Evolutionary conservation across 1,140 invertebrate genomes (phyloP).

Genomic region (Papilio dardanus): DNA sequence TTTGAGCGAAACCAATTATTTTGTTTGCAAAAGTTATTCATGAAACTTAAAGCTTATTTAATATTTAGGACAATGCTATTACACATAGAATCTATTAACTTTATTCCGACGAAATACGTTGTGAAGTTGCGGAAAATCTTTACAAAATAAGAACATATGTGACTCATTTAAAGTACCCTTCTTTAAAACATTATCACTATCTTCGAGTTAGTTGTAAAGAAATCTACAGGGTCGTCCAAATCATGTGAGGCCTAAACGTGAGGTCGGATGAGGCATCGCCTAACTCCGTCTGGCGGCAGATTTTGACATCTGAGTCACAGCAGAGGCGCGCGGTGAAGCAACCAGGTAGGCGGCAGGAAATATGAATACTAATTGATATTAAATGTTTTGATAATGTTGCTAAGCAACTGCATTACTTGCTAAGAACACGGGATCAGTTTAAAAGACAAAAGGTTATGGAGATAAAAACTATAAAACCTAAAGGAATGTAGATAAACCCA

Average conservation of each 20-base stretch:
- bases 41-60: no score
- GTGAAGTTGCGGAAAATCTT: no score
- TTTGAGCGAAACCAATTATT: no score
- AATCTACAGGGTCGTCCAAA: constrained; percentile 3
- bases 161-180: background rate
- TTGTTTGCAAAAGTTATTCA: no score
- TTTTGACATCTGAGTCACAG: constrained; percentile 40
- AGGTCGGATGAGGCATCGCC: constrained; percentile 20
- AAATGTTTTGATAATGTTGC: background rate
- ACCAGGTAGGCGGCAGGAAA: constrained; percentile 43
- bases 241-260: background rate
- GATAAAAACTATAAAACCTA: no score
- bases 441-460: no score
- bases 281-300: background rate
- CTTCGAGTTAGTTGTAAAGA: background rate
- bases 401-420: background rate
- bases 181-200: background rate
- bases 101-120: no score
- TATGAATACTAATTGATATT: constrained; percentile 14
- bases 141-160: no score
- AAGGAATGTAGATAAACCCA: no score
- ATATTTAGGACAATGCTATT: no score
- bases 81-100: no score
- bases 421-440: background rate
- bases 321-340: constrained; percentile 34